A percentile compares a stretch with the other conserved stretches of the same genome.
Conservation (phyloP, 2,113 vertebrate genomes). For the Turnix velox region DNA sequence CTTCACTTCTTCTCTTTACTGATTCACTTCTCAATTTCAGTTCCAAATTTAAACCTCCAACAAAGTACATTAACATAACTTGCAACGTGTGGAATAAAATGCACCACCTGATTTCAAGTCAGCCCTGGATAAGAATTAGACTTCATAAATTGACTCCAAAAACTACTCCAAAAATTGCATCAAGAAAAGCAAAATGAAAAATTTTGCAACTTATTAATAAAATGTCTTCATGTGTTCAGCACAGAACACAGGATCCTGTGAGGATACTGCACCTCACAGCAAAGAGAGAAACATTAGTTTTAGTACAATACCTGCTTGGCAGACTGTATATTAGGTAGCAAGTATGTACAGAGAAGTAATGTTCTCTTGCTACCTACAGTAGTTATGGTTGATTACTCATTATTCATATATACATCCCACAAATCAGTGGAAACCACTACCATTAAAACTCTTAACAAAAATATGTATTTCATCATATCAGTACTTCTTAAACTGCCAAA, state of each 20-base stretch:
- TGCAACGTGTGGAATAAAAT: neutral
- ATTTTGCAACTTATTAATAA: neutral
- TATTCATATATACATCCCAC: neutral
- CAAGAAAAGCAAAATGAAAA: neutral
- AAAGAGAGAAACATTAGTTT: neutral
- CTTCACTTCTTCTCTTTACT: neutral
- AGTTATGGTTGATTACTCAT: neutral
- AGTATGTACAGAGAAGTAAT: neutral
- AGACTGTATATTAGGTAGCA: neutral
- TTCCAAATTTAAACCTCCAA: neutral
- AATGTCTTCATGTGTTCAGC: accelerated
- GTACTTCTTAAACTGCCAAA: neutral
- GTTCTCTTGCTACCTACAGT: neutral
- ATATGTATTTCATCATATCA: neutral
- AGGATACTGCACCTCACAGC: neutral
- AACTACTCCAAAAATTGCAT: no score
- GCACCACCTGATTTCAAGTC: neutral
- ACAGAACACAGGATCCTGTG: neutral
- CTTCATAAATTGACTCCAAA: neutral
- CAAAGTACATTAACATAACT: neutral
- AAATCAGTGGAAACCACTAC: neutral
- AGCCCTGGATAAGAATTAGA: neutral
- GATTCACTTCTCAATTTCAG: neutral
- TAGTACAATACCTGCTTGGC: neutral
- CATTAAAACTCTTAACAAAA: neutral